Percentiles rank a stretch among this genome's conserved stretches.
These are phyloP conservation scores for Keiferia lycopersicella DNA, from an alignment of 2,888 invertebrate genomes.

Conservation along the genomic window DNA sequence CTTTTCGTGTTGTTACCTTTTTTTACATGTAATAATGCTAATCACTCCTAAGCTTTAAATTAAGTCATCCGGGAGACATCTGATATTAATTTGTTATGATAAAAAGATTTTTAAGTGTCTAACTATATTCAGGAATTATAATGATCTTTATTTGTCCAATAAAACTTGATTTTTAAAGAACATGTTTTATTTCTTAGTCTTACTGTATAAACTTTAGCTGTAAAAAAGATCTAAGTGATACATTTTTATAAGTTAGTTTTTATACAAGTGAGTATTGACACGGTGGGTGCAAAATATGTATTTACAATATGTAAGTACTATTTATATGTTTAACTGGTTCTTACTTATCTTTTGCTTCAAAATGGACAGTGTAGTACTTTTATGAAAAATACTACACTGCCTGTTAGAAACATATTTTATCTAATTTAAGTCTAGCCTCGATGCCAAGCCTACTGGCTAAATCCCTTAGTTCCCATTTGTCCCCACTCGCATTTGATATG, in stretches of 20 bases:
- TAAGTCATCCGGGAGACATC: slow-evolving; percentile 6
- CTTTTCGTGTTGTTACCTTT: too few species aligned
- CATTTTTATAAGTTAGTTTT: slow-evolving; percentile 15
- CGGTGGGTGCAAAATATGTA: slow-evolving; percentile 43
- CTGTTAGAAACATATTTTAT: not conserved
- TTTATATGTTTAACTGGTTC: slow-evolving; percentile 18
- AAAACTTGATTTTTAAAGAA: slow-evolving; percentile 15
- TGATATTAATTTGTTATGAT: slow-evolving; percentile 12
- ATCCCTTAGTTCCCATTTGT: too few species aligned
- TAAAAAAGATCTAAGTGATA: slow-evolving; percentile 2
- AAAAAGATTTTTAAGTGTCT: slow-evolving; percentile 14
- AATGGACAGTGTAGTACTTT: not conserved
- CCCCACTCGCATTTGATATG: too few species aligned
- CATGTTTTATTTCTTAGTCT: slow-evolving; percentile 15
- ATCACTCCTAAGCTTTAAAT: slow-evolving; percentile 22
- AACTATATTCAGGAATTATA: slow-evolving; percentile 11
- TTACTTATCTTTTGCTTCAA: not conserved
- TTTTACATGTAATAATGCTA: not conserved
- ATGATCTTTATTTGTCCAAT: slow-evolving; percentile 22
- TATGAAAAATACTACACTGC: not conserved
- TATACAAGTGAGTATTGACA: slow-evolving; percentile 41
- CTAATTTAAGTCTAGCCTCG: not conserved
- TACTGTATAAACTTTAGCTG: slow-evolving; percentile 10
- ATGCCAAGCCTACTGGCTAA: too few species aligned
- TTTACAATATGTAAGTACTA: slow-evolving; percentile 22